Evolutionary conservation across 2,113 vertebrate genomes (phyloP).

Genomic region (Murina feae): DNA sequence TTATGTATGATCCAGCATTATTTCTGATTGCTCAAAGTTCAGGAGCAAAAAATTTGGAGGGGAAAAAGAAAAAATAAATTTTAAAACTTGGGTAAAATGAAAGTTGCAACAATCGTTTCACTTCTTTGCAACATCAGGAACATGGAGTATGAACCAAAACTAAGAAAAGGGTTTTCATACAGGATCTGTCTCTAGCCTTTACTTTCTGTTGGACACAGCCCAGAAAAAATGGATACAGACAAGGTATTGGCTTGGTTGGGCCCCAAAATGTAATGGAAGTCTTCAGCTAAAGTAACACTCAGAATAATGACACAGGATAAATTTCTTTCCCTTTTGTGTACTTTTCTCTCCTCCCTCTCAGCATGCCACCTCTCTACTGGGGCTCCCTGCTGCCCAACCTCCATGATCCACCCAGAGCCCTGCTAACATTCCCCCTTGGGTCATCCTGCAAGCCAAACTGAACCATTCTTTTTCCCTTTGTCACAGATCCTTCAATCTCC

Average conservation of each 20-base stretch:
- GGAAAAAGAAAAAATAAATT: background rate
- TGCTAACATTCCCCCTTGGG: background rate
- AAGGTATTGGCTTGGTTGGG: background rate
- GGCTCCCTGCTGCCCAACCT: background rate
- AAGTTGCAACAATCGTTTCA: background rate
- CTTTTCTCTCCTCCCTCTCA: background rate
- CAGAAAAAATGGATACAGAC: background rate
- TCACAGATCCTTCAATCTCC: background rate
- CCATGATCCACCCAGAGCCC: background rate
- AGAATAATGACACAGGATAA: background rate
- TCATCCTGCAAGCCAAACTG: background rate
- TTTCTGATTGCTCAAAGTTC: background rate
- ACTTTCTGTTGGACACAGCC: background rate
- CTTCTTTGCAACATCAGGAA: background rate
- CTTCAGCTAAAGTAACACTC: background rate
- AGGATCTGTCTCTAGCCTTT: background rate
- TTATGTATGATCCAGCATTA: background rate
- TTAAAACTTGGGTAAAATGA: conserved; percentile 19
- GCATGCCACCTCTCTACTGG: background rate
- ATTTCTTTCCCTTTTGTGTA: background rate
- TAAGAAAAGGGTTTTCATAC: background rate
- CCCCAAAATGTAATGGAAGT: background rate
- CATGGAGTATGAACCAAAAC: background rate
- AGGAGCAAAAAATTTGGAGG: background rate
- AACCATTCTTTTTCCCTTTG: background rate